Percentiles rank a stretch among this genome's conserved stretches.
These are phyloP conservation scores for Cyclina sinensis DNA, from an alignment of 1,140 invertebrate species.

Conservation along the genomic window DNA sequence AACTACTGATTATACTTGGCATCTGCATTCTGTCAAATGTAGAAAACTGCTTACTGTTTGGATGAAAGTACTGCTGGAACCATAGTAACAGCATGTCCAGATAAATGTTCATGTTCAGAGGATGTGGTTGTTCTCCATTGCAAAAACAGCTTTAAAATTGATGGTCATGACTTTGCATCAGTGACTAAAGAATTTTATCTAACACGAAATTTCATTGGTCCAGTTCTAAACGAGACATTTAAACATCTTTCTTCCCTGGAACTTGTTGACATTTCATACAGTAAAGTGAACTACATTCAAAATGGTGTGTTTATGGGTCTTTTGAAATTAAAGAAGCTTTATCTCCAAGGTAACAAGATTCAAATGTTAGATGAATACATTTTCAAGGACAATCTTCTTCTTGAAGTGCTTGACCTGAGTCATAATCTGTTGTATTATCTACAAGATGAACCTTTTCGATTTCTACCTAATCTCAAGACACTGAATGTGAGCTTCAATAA, in stretches of 20 bases:
- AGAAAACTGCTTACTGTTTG: slow-evolving; percentile 7
- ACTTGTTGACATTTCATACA: slow-evolving; percentile 46
- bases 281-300: slow-evolving; percentile 52
- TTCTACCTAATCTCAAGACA: slow-evolving; percentile 51
- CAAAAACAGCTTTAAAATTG: slow-evolving; percentile 34
- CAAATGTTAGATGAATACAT: slow-evolving; percentile 56
- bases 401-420: slow-evolving; percentile 61
- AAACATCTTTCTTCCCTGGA: slow-evolving; percentile 31
- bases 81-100: slow-evolving; percentile 11
- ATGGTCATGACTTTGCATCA: not conserved
- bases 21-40: slow-evolving; percentile 37
- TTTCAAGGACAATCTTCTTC: slow-evolving; percentile 49
- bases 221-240: slow-evolving; percentile 59
- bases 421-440: slow-evolving; percentile 38
- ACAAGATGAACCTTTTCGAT: slow-evolving; percentile 50
- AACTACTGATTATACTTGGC: not conserved
- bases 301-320: slow-evolving; percentile 53
- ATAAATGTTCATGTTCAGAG: slow-evolving; percentile 30
- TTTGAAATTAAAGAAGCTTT: slow-evolving; percentile 19
- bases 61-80: not conserved
- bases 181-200: slow-evolving; percentile 50
- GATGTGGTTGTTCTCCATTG: slow-evolving; percentile 39
- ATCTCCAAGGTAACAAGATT: slow-evolving; percentile 42
- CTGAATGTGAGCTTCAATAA: slow-evolving; percentile 60
- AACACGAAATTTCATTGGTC: slow-evolving; percentile 43